phyloP scores from a whole-genome alignment of 2,797 vertebrate species.

The Macropus fuliginosus region DNA sequence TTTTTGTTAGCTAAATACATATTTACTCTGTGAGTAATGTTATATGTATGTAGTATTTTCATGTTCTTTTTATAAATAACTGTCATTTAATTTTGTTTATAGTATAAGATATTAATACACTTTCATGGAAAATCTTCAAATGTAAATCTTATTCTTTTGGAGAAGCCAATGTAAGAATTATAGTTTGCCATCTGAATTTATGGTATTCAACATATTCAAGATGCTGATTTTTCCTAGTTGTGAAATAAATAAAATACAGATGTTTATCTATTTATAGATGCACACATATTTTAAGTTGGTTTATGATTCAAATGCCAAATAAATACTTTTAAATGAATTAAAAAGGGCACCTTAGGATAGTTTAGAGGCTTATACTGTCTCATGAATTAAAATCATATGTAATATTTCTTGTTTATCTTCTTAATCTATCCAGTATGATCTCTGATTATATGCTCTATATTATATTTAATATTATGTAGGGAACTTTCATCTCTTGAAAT shows the following conservation, averaged over 20 bases:
- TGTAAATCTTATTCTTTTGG: constrained; percentile 43
- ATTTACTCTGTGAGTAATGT: constrained; percentile 9
- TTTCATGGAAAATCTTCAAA: constrained; percentile 18
- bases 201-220: constrained; percentile 1
- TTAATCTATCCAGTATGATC: background rate
- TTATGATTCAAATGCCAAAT: background rate
- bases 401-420: background rate
- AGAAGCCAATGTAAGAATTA: background rate
- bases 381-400: background rate
- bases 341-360: background rate
- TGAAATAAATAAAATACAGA: background rate
- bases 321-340: background rate
- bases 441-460: background rate
- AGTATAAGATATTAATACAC: background rate
- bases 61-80: constrained; percentile 1
- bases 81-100: constrained; percentile 32
- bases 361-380: background rate
- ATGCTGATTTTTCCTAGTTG: background rate
- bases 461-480: background rate
- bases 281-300: background rate
- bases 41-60: background rate
- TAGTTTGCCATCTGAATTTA: constrained; percentile 13
- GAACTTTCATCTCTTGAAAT: background rate
- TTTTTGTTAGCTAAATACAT: background rate
- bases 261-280: background rate